These are phyloP conservation scores for Ammodytes dubius DNA, from an alignment of 2,113 vertebrate species.

Conservation along the genomic window DNA sequence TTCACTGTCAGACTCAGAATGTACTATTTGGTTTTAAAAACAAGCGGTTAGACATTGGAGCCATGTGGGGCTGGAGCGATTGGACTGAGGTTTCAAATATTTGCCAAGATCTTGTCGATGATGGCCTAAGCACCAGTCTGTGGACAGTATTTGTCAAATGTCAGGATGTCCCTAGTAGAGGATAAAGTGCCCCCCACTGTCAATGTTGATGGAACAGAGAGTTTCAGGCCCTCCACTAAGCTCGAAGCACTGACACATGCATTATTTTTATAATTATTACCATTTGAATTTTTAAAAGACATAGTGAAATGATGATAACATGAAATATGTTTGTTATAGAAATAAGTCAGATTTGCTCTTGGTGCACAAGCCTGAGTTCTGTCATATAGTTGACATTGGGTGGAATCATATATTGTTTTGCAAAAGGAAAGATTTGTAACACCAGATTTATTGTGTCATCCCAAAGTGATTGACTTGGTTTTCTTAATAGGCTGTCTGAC, in stretches of 20 bases:
- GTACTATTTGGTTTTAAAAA: background rate
- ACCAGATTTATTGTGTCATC: background rate
- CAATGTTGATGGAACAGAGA: background rate
- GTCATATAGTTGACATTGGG: background rate
- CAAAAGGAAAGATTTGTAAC: background rate
- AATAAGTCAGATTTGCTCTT: background rate
- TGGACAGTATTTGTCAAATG: background rate
- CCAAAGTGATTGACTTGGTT: constrained; percentile 6
- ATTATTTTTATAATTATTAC: background rate
- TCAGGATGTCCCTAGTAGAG: background rate
- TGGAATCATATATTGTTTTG: background rate
- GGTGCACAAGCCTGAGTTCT: background rate
- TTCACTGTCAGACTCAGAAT: background rate
- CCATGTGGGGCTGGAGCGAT: background rate
- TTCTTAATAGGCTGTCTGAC: constrained; percentile 31
- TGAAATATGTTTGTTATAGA: background rate
- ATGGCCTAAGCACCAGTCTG: background rate
- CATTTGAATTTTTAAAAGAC: background rate
- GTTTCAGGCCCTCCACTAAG: background rate
- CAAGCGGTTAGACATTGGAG: background rate
- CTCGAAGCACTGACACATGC: background rate
- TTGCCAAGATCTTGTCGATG: background rate
- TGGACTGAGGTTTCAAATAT: background rate
- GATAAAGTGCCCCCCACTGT: background rate
- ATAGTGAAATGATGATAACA: background rate